phyloP scores from a whole-genome alignment of 2,888 invertebrate genomes.

The Thymelicus sylvestris region DNA sequence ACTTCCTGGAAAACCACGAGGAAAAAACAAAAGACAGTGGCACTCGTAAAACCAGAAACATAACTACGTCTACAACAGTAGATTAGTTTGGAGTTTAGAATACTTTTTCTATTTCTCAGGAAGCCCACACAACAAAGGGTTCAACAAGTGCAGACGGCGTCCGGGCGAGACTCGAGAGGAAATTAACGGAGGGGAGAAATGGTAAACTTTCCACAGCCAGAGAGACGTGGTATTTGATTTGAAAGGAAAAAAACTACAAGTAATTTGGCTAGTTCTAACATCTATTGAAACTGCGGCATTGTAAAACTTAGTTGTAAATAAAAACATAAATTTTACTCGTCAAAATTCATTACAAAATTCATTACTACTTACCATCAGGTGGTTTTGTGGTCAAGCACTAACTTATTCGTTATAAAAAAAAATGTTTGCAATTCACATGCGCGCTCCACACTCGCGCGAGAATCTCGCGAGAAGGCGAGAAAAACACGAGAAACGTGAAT shows the following conservation, averaged over 20 bases:
- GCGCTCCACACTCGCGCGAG: too few species aligned
- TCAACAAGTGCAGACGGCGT: slow-evolving; percentile 21
- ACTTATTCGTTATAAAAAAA: too few species aligned
- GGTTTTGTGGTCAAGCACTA: too few species aligned
- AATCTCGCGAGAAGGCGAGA: too few species aligned
- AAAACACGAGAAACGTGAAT: too few species aligned
- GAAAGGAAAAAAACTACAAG: neutral
- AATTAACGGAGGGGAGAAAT: slow-evolving; percentile 13
- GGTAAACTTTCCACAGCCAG: slow-evolving; percentile 6
- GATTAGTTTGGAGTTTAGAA: slow-evolving; percentile 11
- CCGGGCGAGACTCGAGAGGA: neutral
- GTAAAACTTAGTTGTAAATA: neutral
- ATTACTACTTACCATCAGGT: too few species aligned
- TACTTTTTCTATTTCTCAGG: slow-evolving; percentile 4
- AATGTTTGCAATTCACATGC: too few species aligned
- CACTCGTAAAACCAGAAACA: neutral
- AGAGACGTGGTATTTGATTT: slow-evolving; percentile 10
- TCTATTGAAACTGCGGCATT: neutral
- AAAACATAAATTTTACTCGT: too few species aligned
- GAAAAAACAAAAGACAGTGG: neutral
- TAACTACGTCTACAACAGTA: neutral
- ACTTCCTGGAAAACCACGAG: neutral
- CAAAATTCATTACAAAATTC: too few species aligned
- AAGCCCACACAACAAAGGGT: slow-evolving; percentile 18
- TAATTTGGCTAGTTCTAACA: slow-evolving; percentile 1